Conservation (phyloP, 2,888 invertebrate genomes). For the Stenotaenia linearis region DNA sequence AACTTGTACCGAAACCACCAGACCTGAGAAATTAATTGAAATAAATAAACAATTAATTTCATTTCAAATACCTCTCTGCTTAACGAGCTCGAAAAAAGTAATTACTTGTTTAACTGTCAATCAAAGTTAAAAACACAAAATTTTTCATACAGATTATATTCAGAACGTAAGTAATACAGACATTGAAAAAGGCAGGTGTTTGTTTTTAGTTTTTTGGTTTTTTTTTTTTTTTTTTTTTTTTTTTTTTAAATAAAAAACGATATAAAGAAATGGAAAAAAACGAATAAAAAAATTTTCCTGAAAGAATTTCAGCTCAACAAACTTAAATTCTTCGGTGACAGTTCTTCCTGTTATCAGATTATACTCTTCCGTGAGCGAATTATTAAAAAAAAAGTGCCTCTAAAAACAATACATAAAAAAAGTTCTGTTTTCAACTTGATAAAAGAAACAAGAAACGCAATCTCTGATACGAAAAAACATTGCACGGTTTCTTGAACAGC, state of each 20-base stretch:
- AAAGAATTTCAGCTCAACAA: slow-evolving; percentile 1
- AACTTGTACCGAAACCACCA: background rate
- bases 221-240: no score
- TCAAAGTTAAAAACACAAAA: background rate
- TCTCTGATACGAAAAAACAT: background rate
- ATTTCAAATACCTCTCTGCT: background rate
- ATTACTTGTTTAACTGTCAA: background rate
- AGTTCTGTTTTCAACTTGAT: background rate
- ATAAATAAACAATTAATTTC: background rate
- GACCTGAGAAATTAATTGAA: background rate
- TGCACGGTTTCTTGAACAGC: no score
- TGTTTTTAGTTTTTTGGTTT: background rate
- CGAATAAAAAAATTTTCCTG: background rate
- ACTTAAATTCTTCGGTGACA: background rate
- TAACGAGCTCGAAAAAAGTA: background rate
- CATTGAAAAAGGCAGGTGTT: background rate
- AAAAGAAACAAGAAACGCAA: background rate
- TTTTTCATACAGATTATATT: background rate
- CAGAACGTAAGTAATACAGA: background rate
- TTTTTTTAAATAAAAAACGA: no score
- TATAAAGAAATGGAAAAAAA: background rate
- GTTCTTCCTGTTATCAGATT: slow-evolving; percentile 1
- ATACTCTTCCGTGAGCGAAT: background rate
- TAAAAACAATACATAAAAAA: background rate
- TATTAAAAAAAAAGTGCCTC: background rate